phyloP scores from a whole-genome alignment of 2,113 vertebrate species.

The Gavia stellata region DNA sequence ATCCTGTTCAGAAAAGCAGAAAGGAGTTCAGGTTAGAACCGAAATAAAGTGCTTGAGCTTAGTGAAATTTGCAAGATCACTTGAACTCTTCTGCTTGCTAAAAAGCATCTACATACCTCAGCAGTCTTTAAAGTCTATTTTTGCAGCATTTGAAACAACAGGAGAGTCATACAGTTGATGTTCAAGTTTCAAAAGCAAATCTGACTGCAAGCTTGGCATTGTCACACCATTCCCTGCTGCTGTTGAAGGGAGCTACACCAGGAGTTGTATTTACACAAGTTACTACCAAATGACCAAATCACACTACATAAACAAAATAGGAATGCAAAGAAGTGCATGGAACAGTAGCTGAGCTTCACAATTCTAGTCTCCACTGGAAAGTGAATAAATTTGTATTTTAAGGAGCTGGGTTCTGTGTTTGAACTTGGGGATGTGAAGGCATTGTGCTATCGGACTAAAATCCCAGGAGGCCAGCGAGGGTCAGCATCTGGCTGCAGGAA shows the following conservation, averaged over 20 bases:
- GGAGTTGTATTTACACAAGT: not conserved
- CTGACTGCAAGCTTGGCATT: not conserved
- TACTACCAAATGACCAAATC: not conserved
- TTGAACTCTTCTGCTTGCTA: not conserved
- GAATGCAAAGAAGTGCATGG: not conserved
- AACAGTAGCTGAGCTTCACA: not conserved
- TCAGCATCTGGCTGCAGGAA: not conserved
- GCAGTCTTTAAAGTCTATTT: not conserved
- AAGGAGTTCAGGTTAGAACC: not conserved
- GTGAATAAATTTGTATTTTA: not conserved
- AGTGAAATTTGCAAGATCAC: not conserved
- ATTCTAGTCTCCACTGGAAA: not conserved
- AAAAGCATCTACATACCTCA: not conserved
- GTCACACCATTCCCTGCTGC: not conserved
- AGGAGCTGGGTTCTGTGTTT: not conserved
- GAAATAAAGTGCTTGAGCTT: not conserved
- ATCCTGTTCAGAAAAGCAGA: not conserved
- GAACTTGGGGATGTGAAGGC: not conserved
- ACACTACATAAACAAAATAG: not conserved
- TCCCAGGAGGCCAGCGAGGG: not conserved
- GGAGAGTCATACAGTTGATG: not conserved
- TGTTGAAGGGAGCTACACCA: not conserved
- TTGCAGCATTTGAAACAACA: not conserved
- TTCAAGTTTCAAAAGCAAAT: not conserved
- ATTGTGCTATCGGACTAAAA: not conserved